phyloP scores from a whole-genome alignment of 2,797 vertebrate genomes.

The Hyperoplus lanceolatus region DNA sequence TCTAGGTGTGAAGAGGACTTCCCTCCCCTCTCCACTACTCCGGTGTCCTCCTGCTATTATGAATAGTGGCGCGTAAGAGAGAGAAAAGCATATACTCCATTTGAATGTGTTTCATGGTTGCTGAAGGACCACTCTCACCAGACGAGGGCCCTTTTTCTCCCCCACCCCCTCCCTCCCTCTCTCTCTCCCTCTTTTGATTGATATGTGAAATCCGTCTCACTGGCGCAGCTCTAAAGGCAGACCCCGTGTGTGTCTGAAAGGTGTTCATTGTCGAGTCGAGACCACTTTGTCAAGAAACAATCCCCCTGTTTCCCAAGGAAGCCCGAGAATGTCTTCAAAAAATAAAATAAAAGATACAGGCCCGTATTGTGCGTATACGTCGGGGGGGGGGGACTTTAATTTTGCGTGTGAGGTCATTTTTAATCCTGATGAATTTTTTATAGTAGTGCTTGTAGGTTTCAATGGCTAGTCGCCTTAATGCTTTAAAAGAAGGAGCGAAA shows the following conservation, averaged over 20 bases:
- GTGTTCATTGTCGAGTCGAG: conserved; percentile 87
- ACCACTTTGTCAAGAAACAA: conserved; percentile 90
- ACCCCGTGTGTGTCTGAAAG: conserved; percentile 87
- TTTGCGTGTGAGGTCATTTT: conserved; percentile 90
- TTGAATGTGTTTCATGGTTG: conserved; percentile 77
- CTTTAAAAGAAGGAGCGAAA: conserved; percentile 78
- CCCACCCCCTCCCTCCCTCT: conserved; percentile 51
- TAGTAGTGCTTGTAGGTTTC: conserved; percentile 84
- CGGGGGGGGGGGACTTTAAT: conserved; percentile 82
- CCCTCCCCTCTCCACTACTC: conserved; percentile 50
- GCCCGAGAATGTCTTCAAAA: conserved; percentile 81
- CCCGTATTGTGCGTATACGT: conserved; percentile 84
- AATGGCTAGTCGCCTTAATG: conserved; percentile 86
- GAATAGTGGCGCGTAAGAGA: conserved; percentile 76
- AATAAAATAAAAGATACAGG: conserved; percentile 85
- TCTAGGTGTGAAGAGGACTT: conserved; percentile 65
- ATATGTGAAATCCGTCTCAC: conserved; percentile 91
- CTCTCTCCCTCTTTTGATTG: conserved; percentile 84
- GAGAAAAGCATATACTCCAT: conserved; percentile 81
- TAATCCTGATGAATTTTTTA: conserved; percentile 92
- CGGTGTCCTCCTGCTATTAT: conserved; percentile 67
- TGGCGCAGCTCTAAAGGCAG: conserved; percentile 84
- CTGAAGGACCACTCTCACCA: conserved; percentile 83
- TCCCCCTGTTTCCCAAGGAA: conserved; percentile 87
- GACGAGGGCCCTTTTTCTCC: conserved; percentile 73